Conservation (phyloP, 2,888 invertebrate genomes). For the Ormia ochracea region DNA sequence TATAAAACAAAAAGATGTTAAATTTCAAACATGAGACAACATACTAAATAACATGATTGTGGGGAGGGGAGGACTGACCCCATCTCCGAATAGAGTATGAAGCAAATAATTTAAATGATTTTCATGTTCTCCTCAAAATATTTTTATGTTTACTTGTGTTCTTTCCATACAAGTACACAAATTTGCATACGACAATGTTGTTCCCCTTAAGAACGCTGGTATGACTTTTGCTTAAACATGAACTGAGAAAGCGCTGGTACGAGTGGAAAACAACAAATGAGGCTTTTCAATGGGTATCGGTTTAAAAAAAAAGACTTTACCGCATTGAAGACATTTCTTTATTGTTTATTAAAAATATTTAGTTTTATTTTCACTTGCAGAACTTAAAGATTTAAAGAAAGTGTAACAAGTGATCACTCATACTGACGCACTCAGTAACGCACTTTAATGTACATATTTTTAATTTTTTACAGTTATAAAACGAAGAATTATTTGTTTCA, state of each 20-base stretch:
- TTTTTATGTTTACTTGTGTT: neutral
- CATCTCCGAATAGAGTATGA: neutral
- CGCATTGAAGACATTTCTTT: no score
- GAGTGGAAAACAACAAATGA: neutral
- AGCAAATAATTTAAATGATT: constrained; percentile 33
- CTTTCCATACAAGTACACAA: constrained; percentile 36
- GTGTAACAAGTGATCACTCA: no score
- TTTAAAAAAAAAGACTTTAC: no score
- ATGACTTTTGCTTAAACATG: neutral
- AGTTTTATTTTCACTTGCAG: no score
- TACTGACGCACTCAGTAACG: no score
- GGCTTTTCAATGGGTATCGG: no score
- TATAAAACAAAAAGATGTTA: neutral
- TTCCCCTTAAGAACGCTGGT: neutral
- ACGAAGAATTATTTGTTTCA: neutral
- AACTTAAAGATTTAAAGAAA: no score
- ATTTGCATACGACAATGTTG: constrained; percentile 42
- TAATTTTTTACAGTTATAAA: neutral
- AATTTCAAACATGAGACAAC: neutral
- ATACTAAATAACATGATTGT: neutral
- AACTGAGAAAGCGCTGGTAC: neutral
- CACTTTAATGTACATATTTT: neutral
- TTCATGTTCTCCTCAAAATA: constrained; percentile 2
- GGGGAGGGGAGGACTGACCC: neutral
- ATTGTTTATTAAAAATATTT: no score